Evolutionary conservation across 1,140 invertebrate species (phyloP).

Genomic region (Brachionus sp.): DNA sequence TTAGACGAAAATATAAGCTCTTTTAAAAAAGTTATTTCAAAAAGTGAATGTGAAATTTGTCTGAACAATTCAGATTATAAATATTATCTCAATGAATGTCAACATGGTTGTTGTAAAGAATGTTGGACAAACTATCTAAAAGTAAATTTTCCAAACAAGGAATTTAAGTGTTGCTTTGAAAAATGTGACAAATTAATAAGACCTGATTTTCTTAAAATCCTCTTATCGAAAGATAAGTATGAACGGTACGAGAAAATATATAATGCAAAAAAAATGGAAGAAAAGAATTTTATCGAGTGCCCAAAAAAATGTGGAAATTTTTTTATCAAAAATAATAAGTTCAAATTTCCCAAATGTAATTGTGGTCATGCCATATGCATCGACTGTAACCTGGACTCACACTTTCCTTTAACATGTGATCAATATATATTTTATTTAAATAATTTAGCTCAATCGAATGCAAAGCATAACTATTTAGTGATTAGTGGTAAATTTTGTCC

Average conservation of each 20-base stretch:
- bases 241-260: not conserved
- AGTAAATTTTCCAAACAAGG: not conserved
- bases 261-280: not conserved
- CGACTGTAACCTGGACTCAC: not conserved
- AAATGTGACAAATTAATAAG: not conserved
- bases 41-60: not conserved
- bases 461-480: not conserved
- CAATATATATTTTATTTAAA: not conserved
- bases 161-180: not conserved
- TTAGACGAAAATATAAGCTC: not conserved
- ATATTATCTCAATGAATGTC: not conserved
- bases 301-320: not conserved
- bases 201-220: not conserved
- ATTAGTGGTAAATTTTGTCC: constrained; percentile 20
- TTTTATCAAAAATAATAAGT: not conserved
- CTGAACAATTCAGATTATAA: not conserved
- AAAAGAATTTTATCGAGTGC: not conserved
- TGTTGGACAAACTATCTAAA: not conserved
- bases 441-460: not conserved
- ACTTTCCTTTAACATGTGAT: not conserved
- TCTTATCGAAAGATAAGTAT: not conserved
- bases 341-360: not conserved
- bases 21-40: not conserved
- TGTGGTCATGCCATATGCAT: not conserved
- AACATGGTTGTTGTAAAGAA: not conserved